Conservation (phyloP, 2,797 vertebrate genomes). For the Coregonus ussuriensis region DNA sequence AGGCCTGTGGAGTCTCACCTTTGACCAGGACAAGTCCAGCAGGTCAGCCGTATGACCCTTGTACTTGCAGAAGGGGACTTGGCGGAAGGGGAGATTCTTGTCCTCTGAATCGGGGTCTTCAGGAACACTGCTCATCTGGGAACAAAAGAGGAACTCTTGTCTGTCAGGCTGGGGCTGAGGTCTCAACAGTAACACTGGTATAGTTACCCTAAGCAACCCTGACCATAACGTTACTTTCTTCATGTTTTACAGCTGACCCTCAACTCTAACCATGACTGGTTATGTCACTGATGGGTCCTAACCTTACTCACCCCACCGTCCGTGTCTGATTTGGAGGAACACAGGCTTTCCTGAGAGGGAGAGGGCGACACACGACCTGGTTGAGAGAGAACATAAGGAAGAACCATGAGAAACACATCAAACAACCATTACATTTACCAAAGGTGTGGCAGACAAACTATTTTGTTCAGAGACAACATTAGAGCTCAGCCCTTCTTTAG, state of each 20-base stretch:
- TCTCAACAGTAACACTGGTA: neutral
- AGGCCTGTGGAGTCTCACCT: slow-evolving; percentile 77
- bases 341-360: slow-evolving; percentile 98
- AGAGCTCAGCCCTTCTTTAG: neutral
- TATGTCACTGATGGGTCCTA: neutral
- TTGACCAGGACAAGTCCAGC: slow-evolving; percentile 97
- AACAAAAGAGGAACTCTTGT: neutral
- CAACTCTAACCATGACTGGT: neutral
- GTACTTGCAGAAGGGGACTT: slow-evolving; percentile 96
- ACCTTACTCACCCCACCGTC: slow-evolving; percentile 85
- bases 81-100: slow-evolving; percentile 91
- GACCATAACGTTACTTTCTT: neutral
- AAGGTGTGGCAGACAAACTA: neutral
- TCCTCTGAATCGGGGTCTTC: slow-evolving; percentile 94
- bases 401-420: slow-evolving; percentile 27
- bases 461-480: neutral
- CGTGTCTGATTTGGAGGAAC: slow-evolving; percentile 96
- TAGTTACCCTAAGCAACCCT: neutral
- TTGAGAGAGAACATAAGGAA: slow-evolving; percentile 29
- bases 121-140: slow-evolving; percentile 80
- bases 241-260: neutral
- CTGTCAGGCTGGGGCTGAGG: neutral
- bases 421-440: neutral
- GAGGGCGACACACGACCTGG: slow-evolving; percentile 96
- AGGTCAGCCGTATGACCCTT: slow-evolving; percentile 99